Evolutionary conservation across 2,888 invertebrate genomes (phyloP).

Genomic region (Listrodromus nycthemerus): DNA sequence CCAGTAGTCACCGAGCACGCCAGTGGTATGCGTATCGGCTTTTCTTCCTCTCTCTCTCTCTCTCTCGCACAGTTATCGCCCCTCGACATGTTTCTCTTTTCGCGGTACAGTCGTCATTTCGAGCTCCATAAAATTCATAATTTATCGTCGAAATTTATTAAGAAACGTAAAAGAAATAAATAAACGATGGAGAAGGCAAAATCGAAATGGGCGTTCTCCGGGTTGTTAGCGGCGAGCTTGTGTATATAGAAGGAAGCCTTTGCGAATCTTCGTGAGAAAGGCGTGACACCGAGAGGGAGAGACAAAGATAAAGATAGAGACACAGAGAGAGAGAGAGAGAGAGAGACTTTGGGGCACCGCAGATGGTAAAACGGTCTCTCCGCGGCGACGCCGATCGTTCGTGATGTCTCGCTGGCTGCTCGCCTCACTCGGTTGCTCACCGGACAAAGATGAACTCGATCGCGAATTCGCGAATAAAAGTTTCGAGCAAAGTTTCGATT

Average conservation of each 20-base stretch:
- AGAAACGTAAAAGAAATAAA: not conserved
- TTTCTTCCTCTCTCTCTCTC: not conserved
- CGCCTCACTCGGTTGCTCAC: not conserved
- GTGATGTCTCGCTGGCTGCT: not conserved
- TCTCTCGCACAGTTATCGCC: not conserved
- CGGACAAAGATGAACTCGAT: conserved; percentile 23
- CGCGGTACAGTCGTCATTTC: not conserved
- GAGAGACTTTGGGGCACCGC: conserved; percentile 58
- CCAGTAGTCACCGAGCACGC: conserved; percentile 5
- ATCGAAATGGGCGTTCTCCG: conserved; percentile 42
- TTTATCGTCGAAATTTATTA: conserved; percentile 40
- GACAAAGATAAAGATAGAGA: not conserved
- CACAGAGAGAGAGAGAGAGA: conserved; percentile 12
- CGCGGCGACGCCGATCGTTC: conserved; percentile 20
- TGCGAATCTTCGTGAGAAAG: conserved; percentile 68
- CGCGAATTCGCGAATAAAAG: conserved; percentile 28
- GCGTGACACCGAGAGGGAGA: conserved; percentile 65
- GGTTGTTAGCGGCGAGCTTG: conserved; percentile 1
- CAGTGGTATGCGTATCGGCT: not conserved
- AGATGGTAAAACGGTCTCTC: conserved; percentile 60
- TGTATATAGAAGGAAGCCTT: conserved; percentile 30
- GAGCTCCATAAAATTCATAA: conserved; percentile 34
- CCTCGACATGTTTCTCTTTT: too few species aligned
- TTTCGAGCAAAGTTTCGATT: conserved; percentile 1
- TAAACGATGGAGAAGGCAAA: conserved; percentile 10